Conservation (phyloP, 1,140 invertebrate genomes). For the Conopomorpha cramerella region DNA sequence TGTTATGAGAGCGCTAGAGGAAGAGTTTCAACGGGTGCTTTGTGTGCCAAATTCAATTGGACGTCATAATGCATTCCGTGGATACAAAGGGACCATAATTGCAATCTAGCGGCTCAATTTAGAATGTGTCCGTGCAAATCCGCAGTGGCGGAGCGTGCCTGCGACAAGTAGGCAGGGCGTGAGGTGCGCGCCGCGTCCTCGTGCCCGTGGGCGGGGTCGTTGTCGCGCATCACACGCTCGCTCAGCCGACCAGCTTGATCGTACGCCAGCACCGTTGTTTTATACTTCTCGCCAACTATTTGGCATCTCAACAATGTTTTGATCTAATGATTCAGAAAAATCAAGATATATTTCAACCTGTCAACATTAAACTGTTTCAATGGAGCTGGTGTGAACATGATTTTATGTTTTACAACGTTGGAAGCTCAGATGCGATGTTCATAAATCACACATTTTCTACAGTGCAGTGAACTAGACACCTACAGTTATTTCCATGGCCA, state of each 20-base stretch:
- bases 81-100: slow-evolving; percentile 54
- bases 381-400: too few species aligned
- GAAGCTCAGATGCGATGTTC: too few species aligned
- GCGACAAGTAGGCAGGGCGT: not conserved
- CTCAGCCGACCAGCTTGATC: slow-evolving; percentile 35
- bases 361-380: slow-evolving; percentile 12
- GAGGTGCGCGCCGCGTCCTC: slow-evolving; percentile 8
- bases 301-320: slow-evolving; percentile 51
- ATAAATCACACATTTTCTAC: too few species aligned
- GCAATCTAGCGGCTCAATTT: slow-evolving; percentile 49
- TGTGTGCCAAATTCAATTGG: slow-evolving; percentile 51
- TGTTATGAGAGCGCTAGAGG: slow-evolving; percentile 46
- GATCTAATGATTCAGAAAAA: slow-evolving; percentile 47
- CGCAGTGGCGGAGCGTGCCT: too few species aligned
- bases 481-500: too few species aligned
- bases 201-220: slow-evolving; percentile 34
- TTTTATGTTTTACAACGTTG: too few species aligned
- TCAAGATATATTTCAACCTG: slow-evolving; percentile 28
- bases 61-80: slow-evolving; percentile 47
- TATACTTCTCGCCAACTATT: slow-evolving; percentile 46
- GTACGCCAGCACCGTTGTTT: slow-evolving; percentile 50
- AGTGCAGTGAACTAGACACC: too few species aligned
- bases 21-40: slow-evolving; percentile 46
- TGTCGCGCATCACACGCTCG: slow-evolving; percentile 21
- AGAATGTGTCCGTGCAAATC: slow-evolving; percentile 52